Evolutionary conservation across 2,888 invertebrate species (phyloP), one percentile per base, ranked within the genome.

Genomic region (Neoascia interrupta): DNA sequence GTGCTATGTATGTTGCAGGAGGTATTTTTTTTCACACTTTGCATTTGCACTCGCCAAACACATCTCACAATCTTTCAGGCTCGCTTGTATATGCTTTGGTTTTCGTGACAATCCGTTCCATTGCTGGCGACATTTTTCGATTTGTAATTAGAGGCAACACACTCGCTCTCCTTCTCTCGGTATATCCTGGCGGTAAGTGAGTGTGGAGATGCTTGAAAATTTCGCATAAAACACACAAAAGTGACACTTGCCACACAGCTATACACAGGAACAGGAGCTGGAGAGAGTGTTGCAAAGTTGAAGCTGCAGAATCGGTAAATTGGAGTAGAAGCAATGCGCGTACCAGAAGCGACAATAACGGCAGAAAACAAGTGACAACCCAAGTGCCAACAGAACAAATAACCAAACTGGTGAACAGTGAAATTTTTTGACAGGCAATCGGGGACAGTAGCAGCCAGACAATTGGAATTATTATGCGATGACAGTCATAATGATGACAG

Each of bases 381-480:
- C 53, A 79, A 79, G 66, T 73, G 79, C 60, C 49, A 73, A 66
- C 64, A 37, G 66, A 73, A 60, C 53, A 73, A 73, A 79, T 72
- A 79, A 61, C 72, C 58, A 64, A 70, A 76, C 68, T 70, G 45
- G 58, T 45, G 72, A 72, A 54, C 36, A 64, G 60, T 60, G 60
- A 79, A 73, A 68, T 73, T 73, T 79, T 73, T 79, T 79, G 79
- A 79, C 73, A 79, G 64, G 73, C 79, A 79, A 79, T 79, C 73
- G 79, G 73, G 79, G 60, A 73, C 66, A 79, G 66, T 64, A 63
- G 76, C 60, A 49, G 43, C 31, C 53, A 76, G 76, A 76, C 76
- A 79, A 72, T 66, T 72, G 72, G 76, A 72, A 79, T 72, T 72
- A 79, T 79, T 54, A 79, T 72, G 60, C 43, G 41, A n/a, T n/a